Conservation (phyloP, 1,140 invertebrate species). For the Chlorops oryzae region DNA sequence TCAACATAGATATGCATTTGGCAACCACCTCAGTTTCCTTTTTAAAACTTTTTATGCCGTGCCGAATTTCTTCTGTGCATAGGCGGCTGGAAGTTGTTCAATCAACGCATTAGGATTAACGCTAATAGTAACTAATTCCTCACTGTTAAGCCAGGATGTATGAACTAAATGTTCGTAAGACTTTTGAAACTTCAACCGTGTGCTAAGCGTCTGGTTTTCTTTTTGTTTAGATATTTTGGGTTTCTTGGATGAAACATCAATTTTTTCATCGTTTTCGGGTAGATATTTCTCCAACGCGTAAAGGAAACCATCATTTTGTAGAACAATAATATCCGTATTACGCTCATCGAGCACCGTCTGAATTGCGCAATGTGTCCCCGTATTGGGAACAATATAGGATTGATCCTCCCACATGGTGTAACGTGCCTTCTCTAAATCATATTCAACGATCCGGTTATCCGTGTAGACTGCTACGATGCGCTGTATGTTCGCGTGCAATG, state of each 20-base stretch:
- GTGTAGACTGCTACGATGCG: constrained; percentile 62
- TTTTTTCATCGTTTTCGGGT: constrained; percentile 12
- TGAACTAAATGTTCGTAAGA: constrained; percentile 55
- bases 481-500: constrained; percentile 53
- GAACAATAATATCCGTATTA: constrained; percentile 56
- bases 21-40: too few relatives aligned
- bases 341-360: constrained; percentile 55
- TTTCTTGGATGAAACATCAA: background rate
- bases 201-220: constrained; percentile 8
- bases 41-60: too few relatives aligned
- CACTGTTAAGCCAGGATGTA: constrained; percentile 52
- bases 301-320: constrained; percentile 58
- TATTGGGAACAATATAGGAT: constrained; percentile 20
- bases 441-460: constrained; percentile 70
- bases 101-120: constrained; percentile 57
- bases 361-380: constrained; percentile 43
- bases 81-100: constrained; percentile 57
- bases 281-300: constrained; percentile 51
- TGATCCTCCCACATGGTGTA: constrained; percentile 54
- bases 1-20: too few relatives aligned
- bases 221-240: too few relatives aligned
- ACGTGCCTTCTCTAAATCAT: constrained; percentile 53
- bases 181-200: constrained; percentile 14
- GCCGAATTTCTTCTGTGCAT: constrained; percentile 59
- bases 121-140: constrained; percentile 63